Percentiles rank a stretch among this genome's conserved stretches.
Conservation (phyloP, 2,797 vertebrate species). For the Amniataba percoides region DNA sequence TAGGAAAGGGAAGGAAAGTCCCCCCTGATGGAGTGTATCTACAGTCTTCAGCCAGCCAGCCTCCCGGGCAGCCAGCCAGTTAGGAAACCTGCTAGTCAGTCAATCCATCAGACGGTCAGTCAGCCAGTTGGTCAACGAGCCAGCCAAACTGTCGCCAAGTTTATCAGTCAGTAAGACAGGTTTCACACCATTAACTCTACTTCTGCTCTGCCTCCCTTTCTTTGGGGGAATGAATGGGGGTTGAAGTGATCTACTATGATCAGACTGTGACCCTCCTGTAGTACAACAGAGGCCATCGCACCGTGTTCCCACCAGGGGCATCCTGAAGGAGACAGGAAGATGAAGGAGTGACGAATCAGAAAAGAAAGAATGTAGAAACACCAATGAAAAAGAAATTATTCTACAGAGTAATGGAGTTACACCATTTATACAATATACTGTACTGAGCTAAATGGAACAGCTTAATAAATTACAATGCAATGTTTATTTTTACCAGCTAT, state of each 20-base stretch:
- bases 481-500: not conserved
- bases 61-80: constrained; percentile 18
- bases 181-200: constrained; percentile 25
- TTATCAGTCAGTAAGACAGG: constrained; percentile 34
- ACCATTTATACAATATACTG: not conserved
- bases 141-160: constrained; percentile 1
- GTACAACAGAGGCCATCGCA: not conserved
- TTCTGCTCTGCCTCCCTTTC: constrained; percentile 1
- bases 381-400: not conserved
- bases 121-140: constrained; percentile 19
- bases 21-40: constrained; percentile 36
- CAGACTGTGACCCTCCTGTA: constrained; percentile 4
- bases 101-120: constrained; percentile 32
- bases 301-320: constrained; percentile 7
- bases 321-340: constrained; percentile 2
- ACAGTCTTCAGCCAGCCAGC: constrained; percentile 33
- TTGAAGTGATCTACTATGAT: constrained; percentile 20
- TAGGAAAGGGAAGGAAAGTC: constrained; percentile 40
- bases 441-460: not conserved
- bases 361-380: not conserved
- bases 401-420: not conserved
- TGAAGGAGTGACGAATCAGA: not conserved
- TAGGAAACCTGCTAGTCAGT: constrained; percentile 35
- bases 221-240: not conserved
- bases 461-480: not conserved